phyloP scores from a whole-genome alignment of 2,888 invertebrate genomes.

The Eudasyphora cyanicolor region DNA sequence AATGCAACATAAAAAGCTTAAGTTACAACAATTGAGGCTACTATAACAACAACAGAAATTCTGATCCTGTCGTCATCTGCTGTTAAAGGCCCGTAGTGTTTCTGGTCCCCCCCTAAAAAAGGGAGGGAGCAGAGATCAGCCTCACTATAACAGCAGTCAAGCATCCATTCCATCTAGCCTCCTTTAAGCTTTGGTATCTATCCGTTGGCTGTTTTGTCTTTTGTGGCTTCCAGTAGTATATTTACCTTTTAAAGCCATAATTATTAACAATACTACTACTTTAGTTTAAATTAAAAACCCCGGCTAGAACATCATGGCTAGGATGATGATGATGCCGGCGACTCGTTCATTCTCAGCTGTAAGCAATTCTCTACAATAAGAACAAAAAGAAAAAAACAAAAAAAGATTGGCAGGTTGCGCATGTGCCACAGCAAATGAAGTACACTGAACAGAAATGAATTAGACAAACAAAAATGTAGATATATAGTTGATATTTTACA shows the following conservation, averaged over 20 bases:
- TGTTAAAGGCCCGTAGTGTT: slow-evolving; percentile 43
- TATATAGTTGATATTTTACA: no score
- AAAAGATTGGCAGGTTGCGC: slow-evolving; percentile 54
- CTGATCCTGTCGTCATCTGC: slow-evolving; percentile 69
- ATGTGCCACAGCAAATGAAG: background rate
- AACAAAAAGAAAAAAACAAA: no score
- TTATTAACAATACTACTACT: slow-evolving; percentile 60
- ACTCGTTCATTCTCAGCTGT: slow-evolving; percentile 2
- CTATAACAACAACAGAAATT: slow-evolving; percentile 60
- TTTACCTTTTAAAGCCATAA: slow-evolving; percentile 63
- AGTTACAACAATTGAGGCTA: slow-evolving; percentile 33
- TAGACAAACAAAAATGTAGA: no score
- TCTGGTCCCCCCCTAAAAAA: slow-evolving; percentile 37
- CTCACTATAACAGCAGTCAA: background rate
- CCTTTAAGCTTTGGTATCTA: background rate
- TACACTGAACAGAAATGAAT: no score
- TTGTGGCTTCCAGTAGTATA: slow-evolving; percentile 55
- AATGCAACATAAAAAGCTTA: slow-evolving; percentile 31
- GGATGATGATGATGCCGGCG: background rate
- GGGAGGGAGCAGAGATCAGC: slow-evolving; percentile 43
- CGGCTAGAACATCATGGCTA: background rate
- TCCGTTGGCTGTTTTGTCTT: background rate
- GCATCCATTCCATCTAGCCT: slow-evolving; percentile 42
- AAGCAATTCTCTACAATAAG: slow-evolving; percentile 31
- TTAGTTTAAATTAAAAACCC: slow-evolving; percentile 53